Evolutionary conservation across 2,888 invertebrate genomes (phyloP).

Genomic region (Coelopa pilipes): DNA sequence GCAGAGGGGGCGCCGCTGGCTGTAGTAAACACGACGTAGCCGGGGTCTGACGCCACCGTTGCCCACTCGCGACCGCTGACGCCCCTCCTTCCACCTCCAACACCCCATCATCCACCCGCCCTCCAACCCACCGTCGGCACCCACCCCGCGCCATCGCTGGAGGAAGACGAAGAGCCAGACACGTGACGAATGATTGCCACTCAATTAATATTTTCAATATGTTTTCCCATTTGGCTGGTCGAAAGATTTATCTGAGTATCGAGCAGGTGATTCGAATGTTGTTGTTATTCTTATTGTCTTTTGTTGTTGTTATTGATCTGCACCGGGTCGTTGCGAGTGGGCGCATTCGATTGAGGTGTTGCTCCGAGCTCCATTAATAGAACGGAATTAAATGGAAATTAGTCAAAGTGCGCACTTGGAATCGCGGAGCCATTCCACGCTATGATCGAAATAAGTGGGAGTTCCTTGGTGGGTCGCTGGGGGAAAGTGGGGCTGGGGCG

Average conservation of each 20-base stretch:
- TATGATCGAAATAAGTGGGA: no score
- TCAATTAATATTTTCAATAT: neutral
- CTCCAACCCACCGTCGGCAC: neutral
- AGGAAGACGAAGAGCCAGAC: neutral
- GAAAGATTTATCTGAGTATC: conserved; percentile 4
- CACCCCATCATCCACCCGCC: neutral
- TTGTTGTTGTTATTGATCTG: neutral
- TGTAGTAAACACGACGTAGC: neutral
- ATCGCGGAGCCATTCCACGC: neutral
- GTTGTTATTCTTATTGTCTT: neutral
- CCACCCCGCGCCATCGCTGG: neutral
- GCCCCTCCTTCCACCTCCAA: neutral
- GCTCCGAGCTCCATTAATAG: neutral
- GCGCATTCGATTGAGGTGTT: neutral
- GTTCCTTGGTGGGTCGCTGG: no score
- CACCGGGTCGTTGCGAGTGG: neutral
- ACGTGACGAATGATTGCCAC: neutral
- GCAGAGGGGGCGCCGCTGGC: neutral
- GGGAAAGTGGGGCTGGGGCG: no score
- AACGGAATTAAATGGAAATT: neutral
- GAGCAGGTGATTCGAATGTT: neutral
- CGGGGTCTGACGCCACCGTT: neutral
- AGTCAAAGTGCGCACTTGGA: neutral
- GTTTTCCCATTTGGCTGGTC: neutral
- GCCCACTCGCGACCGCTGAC: no score